These are phyloP conservation scores for Cebus imitator DNA, from an alignment of 2,113 vertebrate genomes.

Conservation along the genomic window DNA sequence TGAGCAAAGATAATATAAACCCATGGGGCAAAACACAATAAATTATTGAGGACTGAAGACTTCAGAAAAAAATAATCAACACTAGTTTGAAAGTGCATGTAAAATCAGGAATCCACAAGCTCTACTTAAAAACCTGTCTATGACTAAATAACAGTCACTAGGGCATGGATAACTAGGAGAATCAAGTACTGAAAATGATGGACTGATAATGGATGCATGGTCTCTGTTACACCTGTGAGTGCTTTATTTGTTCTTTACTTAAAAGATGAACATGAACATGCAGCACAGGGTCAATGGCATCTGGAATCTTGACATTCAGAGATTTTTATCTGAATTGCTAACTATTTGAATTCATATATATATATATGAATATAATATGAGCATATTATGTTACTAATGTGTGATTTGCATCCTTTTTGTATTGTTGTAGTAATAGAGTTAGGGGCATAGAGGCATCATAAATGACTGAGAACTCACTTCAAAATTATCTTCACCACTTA, in stretches of 20 bases:
- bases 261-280: background rate
- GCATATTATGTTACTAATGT: background rate
- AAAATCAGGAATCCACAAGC: background rate
- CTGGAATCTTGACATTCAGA: background rate
- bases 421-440: fast-evolving
- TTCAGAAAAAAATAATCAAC: background rate
- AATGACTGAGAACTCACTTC: background rate
- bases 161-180: background rate
- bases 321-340: background rate
- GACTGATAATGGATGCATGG: background rate
- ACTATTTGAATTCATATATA: background rate
- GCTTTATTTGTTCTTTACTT: background rate
- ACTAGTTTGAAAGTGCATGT: background rate
- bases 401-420: background rate
- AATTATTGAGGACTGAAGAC: background rate
- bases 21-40: background rate
- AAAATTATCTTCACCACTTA: background rate
- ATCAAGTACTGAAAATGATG: background rate
- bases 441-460: too few species aligned
- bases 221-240: background rate
- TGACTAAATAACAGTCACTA: background rate
- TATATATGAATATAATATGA: background rate
- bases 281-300: background rate
- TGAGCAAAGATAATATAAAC: background rate
- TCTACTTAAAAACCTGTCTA: background rate